These are phyloP conservation scores for Rhabdornis inornatus DNA, from an alignment of 2,113 vertebrate species.

Conservation along the genomic window DNA sequence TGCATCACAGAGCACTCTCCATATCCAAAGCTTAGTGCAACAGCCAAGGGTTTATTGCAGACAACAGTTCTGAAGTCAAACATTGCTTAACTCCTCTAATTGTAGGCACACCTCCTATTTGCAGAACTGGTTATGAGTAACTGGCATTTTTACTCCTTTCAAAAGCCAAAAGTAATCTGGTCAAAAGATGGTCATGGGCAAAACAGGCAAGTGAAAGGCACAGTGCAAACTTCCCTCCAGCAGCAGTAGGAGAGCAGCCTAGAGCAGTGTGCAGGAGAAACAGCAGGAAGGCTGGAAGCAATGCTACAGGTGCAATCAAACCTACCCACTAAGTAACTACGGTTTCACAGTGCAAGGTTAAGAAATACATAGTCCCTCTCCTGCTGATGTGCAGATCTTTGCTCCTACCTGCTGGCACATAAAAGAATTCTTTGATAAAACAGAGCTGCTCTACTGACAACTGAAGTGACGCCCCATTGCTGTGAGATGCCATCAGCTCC, in stretches of 20 bases:
- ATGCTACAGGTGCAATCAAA: background rate
- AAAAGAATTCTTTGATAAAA: background rate
- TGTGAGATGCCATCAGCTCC: background rate
- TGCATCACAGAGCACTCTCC: background rate
- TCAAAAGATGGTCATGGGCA: background rate
- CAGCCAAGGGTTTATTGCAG: background rate
- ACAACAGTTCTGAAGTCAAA: background rate
- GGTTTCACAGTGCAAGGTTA: background rate
- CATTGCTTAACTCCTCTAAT: background rate
- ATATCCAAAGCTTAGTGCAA: background rate
- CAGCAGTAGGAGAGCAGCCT: background rate
- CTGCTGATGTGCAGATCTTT: background rate
- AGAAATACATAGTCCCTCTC: background rate
- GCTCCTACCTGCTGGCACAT: background rate
- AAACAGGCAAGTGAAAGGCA: background rate
- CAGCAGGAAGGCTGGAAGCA: background rate
- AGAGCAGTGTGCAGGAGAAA: background rate
- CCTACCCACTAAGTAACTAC: background rate
- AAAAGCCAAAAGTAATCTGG: background rate
- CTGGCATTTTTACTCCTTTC: background rate
- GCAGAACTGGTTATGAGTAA: background rate
- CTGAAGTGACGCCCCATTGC: fast-evolving
- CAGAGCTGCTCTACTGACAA: background rate
- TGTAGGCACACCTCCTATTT: background rate
- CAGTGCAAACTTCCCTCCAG: background rate